phyloP scores from a whole-genome alignment of 2,797 vertebrate species.

The Eulemur mongoz region DNA sequence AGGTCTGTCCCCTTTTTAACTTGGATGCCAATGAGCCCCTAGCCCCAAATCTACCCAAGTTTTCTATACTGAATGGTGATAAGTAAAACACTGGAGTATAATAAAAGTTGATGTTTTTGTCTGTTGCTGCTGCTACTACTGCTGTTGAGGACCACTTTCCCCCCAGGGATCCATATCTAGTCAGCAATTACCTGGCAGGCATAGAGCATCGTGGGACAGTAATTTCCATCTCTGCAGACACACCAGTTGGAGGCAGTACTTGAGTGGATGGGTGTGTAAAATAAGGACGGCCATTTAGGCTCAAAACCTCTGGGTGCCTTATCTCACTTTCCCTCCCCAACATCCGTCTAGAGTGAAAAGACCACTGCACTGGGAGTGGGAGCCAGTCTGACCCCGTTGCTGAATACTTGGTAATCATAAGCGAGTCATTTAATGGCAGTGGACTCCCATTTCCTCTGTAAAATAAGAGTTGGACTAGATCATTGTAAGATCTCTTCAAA shows the following conservation, averaged over 20 bases:
- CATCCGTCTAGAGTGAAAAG: background rate
- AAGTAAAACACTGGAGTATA: constrained; percentile 35
- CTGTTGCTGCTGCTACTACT: background rate
- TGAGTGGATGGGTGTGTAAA: background rate
- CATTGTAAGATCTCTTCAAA: background rate
- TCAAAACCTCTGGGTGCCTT: constrained; percentile 7
- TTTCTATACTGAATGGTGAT: constrained; percentile 18
- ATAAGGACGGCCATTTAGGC: background rate
- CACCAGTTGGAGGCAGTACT: constrained; percentile 5
- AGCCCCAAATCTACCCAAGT: constrained; percentile 30
- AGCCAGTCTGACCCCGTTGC: background rate
- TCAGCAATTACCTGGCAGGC: constrained; percentile 50
- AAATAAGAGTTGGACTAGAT: background rate
- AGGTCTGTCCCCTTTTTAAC: constrained; percentile 40
- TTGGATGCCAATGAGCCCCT: constrained; percentile 16
- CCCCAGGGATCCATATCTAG: background rate
- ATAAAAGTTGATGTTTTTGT: constrained; percentile 51
- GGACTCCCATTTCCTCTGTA: background rate
- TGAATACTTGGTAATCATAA: background rate
- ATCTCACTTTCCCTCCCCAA: background rate
- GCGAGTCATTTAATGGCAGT: background rate
- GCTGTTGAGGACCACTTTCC: background rate
- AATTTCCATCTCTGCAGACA: constrained; percentile 51
- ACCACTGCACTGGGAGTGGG: background rate
- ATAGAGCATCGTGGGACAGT: constrained; percentile 23